These are phyloP conservation scores for Zaprionus davidi DNA, from an alignment of 1,140 invertebrate genomes.

Conservation along the genomic window DNA sequence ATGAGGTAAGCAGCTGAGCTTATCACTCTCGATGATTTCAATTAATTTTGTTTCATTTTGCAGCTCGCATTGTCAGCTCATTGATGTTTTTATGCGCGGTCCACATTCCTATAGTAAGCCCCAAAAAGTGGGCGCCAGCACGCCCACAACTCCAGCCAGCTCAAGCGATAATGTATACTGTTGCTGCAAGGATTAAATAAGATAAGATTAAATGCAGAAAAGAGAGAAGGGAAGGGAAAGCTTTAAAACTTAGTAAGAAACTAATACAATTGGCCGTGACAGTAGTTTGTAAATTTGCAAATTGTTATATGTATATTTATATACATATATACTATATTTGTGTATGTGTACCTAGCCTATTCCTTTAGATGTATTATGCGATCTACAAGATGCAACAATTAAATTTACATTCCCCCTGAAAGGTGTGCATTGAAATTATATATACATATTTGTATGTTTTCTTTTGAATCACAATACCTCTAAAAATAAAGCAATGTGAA, in stretches of 20 bases:
- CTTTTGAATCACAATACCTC: conserved; percentile 48
- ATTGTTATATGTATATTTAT: conserved; percentile 32
- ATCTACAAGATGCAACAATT: conserved; percentile 68
- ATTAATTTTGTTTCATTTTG: conserved; percentile 16
- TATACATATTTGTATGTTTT: conserved; percentile 51
- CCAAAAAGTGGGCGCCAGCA: conserved; percentile 32
- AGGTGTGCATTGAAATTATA: conserved; percentile 57
- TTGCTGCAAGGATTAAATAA: conserved; percentile 67
- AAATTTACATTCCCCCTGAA: conserved; percentile 65
- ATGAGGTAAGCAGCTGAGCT: conserved; percentile 86
- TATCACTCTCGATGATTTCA: background rate
- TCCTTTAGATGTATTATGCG: conserved; percentile 65
- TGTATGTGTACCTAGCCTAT: conserved; percentile 49
- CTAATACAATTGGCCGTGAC: conserved; percentile 70
- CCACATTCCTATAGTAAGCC: conserved; percentile 77
- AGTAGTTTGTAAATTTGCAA: conserved; percentile 62
- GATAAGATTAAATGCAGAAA: background rate
- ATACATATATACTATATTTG: conserved; percentile 15
- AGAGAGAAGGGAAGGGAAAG: conserved; percentile 21
- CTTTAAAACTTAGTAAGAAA: conserved; percentile 51
- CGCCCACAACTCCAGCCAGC: conserved; percentile 60
- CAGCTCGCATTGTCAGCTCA: conserved; percentile 85
- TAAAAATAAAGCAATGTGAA: conserved; percentile 51
- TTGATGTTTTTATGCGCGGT: conserved; percentile 86
- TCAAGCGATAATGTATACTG: conserved; percentile 75